Evolutionary conservation across 1,140 invertebrate species (phyloP), one percentile per base, ranked within the genome.

Genomic region (Drosophila funebris): DNA sequence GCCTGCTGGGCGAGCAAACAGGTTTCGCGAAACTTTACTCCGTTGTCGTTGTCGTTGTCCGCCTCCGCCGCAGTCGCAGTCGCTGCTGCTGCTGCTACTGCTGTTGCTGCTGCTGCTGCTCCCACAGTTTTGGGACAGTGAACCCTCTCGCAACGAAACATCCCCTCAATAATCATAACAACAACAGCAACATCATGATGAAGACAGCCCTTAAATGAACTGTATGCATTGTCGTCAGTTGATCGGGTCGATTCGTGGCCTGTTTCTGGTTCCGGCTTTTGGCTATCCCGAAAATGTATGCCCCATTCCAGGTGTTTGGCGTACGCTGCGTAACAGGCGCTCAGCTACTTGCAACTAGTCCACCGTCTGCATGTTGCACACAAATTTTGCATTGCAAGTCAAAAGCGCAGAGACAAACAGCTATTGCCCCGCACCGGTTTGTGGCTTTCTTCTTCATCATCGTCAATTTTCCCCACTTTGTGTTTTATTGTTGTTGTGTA

Each of bases 301-400:
- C 85, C 85, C 81, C 85, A 89, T 90, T 89, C 85, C 85, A 89
- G 85, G 85, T 89, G 85, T 89, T 90, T 33, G 41, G 13, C 31
- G 5, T 58, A 62, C 66, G 85, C 72, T 60, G 63, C 43, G 60
- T 84, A 89, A n/a, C 85, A 89, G 85, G 85, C 85, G 85, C 72
- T 69, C 85, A 89, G 79, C 36, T 36, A 48, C 52, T 63, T 31
- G 73, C 73, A 62, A 48, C 14, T 36, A 56, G 63, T 46, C 43
- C 37, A 36, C 36, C 22, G 20, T 64, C 29, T 46, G 67, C 68
- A 70, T 62, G 78, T 84, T 76, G 80, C 80, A 84, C 56, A 52
- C 46, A 24, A 63, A 71, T 50, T 64, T 63, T 46, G 57, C 56
- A 73, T 50, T 50, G 60, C 57, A 77, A 57, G 33, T n/a, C 22